These are phyloP conservation scores for Diloba caeruleocephala DNA, from an alignment of 2,888 invertebrate genomes.

Conservation along the genomic window DNA sequence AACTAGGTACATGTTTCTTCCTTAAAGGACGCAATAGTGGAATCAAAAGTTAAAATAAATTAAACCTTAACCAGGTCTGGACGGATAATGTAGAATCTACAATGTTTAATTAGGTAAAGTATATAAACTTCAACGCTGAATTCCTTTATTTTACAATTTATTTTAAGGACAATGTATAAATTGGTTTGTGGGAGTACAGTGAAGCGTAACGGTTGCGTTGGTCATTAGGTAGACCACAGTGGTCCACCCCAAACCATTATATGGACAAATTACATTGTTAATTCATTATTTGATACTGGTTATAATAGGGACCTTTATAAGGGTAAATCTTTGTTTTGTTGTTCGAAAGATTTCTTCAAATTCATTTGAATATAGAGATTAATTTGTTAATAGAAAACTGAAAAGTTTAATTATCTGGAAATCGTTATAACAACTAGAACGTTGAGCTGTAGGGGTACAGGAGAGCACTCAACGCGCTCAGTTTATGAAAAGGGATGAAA, in stretches of 20 bases:
- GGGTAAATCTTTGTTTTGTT: slow-evolving; percentile 20
- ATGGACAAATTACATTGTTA: slow-evolving; percentile 68
- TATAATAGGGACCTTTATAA: slow-evolving; percentile 44
- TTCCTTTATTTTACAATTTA: slow-evolving; percentile 55
- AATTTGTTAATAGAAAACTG: slow-evolving; percentile 19
- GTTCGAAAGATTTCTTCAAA: background rate
- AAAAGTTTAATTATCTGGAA: slow-evolving; percentile 39
- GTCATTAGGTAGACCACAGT: slow-evolving; percentile 66
- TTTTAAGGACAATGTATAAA: slow-evolving; percentile 61
- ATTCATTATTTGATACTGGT: slow-evolving; percentile 61
- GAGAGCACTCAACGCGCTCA: slow-evolving; percentile 24
- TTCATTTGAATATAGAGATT: slow-evolving; percentile 13
- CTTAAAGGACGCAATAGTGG: background rate
- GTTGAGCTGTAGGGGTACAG: slow-evolving; percentile 10
- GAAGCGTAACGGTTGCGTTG: slow-evolving; percentile 58
- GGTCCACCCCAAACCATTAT: slow-evolving; percentile 52
- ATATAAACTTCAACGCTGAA: slow-evolving; percentile 37
- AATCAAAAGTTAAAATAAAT: slow-evolving; percentile 2
- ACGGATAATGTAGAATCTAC: slow-evolving; percentile 16
- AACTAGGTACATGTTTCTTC: too few species aligned
- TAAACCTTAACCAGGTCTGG: slow-evolving; percentile 16
- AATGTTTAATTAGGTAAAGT: slow-evolving; percentile 39
- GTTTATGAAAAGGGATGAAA: slow-evolving; percentile 29
- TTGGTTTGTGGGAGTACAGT: slow-evolving; percentile 64
- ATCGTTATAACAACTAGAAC: slow-evolving; percentile 28